Percentiles rank a stretch among this genome's conserved stretches.
Conservation (phyloP, 2,113 vertebrate species). For the Apodemus sylvaticus region DNA sequence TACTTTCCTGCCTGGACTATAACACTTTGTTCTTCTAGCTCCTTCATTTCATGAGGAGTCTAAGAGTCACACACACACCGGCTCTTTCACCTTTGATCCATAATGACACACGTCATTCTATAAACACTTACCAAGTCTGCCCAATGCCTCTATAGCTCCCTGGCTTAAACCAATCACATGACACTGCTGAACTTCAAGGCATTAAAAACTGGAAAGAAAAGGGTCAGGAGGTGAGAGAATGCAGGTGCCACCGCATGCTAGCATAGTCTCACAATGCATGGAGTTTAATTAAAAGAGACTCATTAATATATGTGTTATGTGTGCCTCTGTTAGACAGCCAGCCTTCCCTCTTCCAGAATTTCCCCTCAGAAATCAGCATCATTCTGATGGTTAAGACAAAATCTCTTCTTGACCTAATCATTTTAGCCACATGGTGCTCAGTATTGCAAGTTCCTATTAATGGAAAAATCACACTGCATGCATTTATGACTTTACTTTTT, state of each 20-base stretch:
- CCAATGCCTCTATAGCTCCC: neutral
- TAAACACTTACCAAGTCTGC: neutral
- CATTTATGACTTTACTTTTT: slow-evolving; percentile 20
- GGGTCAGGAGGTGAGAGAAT: neutral
- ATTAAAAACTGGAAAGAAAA: neutral
- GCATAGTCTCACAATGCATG: neutral
- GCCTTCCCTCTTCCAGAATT: neutral
- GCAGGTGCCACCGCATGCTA: neutral
- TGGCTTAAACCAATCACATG: neutral
- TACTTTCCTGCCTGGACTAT: neutral
- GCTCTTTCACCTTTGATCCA: neutral
- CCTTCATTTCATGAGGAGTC: neutral
- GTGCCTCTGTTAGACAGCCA: neutral
- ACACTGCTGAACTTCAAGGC: neutral
- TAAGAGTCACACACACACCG: neutral
- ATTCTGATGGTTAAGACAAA: neutral
- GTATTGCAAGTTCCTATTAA: slow-evolving; percentile 10
- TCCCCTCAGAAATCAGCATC: neutral
- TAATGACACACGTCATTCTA: neutral
- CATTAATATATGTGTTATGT: neutral
- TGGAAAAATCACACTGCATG: neutral
- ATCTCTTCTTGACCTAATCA: neutral
- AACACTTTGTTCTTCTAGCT: neutral
- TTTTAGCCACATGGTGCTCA: neutral
- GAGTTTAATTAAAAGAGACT: neutral